Evolutionary conservation across 2,888 invertebrate genomes (phyloP).

Genomic region (Drosophila ustulata): DNA sequence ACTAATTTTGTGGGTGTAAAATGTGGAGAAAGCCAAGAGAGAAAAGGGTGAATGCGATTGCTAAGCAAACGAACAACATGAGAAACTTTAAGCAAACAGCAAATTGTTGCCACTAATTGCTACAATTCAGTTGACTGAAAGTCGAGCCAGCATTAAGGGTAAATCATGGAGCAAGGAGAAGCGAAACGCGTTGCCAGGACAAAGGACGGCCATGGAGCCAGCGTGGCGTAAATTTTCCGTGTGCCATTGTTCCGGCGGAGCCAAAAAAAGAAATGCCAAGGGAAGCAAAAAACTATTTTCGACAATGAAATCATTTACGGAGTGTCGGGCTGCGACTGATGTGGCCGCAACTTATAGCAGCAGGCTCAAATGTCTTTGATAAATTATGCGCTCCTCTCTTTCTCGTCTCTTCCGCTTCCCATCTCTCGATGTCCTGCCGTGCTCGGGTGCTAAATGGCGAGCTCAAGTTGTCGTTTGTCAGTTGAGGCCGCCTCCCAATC

Average conservation of each 20-base stretch:
- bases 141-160: background rate
- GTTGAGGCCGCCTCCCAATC: conserved; percentile 4
- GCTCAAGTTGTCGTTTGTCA: conserved; percentile 28
- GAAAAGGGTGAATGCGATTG: background rate
- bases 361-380: conserved; percentile 63
- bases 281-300: conserved; percentile 49
- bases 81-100: conserved; percentile 73
- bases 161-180: background rate
- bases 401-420: background rate
- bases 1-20: conserved; percentile 10
- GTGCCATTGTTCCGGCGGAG: conserved; percentile 46
- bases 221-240: conserved; percentile 44
- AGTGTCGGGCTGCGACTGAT: conserved; percentile 43
- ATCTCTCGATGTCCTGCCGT: background rate
- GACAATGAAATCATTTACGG: conserved; percentile 76
- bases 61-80: conserved; percentile 28
- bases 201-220: conserved; percentile 14
- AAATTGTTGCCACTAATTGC: conserved; percentile 79
- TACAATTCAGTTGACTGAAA: conserved; percentile 64
- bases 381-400: conserved; percentile 59
- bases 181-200: conserved; percentile 15
- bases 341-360: conserved; percentile 40
- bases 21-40: background rate
- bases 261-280: conserved; percentile 2
- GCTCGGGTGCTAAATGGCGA: conserved; percentile 26